Conservation (phyloP, 1,140 invertebrate genomes). For the Cepaea nemoralis region DNA sequence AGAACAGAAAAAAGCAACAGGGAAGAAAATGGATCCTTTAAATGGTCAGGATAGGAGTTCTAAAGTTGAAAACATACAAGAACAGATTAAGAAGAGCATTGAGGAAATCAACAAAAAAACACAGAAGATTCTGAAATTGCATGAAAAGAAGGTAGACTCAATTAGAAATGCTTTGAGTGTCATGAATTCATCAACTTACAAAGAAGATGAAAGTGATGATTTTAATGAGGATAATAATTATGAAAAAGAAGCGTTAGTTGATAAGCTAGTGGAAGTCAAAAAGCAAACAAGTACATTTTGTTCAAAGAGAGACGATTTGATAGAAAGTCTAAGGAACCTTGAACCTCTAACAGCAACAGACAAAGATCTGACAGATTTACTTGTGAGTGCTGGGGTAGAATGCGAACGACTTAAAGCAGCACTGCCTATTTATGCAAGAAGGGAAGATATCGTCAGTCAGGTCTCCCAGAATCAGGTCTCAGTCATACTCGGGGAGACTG, state of each 20-base stretch:
- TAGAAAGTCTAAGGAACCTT: conserved; percentile 40
- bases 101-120: conserved; percentile 9
- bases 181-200: not conserved
- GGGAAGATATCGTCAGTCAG: conserved; percentile 56
- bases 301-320: conserved; percentile 33
- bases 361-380: conserved; percentile 43
- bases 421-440: conserved; percentile 65
- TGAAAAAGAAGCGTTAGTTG: conserved; percentile 44
- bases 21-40: too few species aligned
- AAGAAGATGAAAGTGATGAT: not conserved
- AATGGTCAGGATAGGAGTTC: too few species aligned
- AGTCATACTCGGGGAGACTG: conserved; percentile 96
- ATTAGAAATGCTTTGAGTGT: not conserved
- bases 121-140: not conserved
- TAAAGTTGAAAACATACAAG: not conserved
- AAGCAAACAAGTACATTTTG: conserved; percentile 55
- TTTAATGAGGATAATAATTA: not conserved
- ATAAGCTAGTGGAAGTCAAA: conserved; percentile 58
- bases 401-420: conserved; percentile 50
- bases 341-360: conserved; percentile 30
- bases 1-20: too few species aligned
- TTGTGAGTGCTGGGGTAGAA: conserved; percentile 56
- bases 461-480: conserved; percentile 59
- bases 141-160: conserved; percentile 6
- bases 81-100: not conserved